Evolutionary conservation across 2,113 vertebrate genomes (phyloP), one percentile per base, ranked within the genome.

Genomic region (Macquaria australasica): DNA sequence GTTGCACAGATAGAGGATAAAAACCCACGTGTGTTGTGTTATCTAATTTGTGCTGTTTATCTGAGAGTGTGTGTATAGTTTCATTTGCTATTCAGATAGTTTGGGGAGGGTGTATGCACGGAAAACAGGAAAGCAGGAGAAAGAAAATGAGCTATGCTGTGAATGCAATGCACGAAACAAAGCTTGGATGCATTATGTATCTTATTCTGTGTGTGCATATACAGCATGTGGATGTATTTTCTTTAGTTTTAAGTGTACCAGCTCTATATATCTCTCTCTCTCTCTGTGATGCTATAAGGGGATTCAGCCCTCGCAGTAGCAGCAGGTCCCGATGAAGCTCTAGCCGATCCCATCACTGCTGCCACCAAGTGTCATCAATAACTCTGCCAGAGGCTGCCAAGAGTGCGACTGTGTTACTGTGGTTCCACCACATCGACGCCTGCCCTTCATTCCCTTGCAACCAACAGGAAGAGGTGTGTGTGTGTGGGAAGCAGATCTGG

Each of bases 351-450:
- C 64, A 92, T 93, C 89, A 69, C 60, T n/a, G 70, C 84, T 77
- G 74, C 79, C 60, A 66, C 82, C 70, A 41, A 50, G 79, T 86
- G 59, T 80, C 88, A 91, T 94, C 92, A 92, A 92, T 93, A 92
- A 93, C 82, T 31, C 78, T 28, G 86, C 74, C 82, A 66, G 56
- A 59, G 34, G 82, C 68, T 83, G 85, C 77, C 31, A 48, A 62
- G 62, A 63, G 73, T 25, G 43, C 15, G 11, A 12, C 69, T 81
- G 28, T 21, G 11, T 70, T 48, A 12, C 71, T 79, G 31, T 14
- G 12, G 73, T 45, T 41, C 68, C 66, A 59, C 70, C 56, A 59
- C 75, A 79, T 39, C 75, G 88, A 89, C 82, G 78, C 72, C 77
- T 84, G 80, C 83, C 82, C 28, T 78, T 81, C 62, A 69, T 60